Percentiles rank a stretch among this genome's conserved stretches.
phyloP scores from a whole-genome alignment of 2,113 vertebrate genomes.

The Megaptera novaeangliae region DNA sequence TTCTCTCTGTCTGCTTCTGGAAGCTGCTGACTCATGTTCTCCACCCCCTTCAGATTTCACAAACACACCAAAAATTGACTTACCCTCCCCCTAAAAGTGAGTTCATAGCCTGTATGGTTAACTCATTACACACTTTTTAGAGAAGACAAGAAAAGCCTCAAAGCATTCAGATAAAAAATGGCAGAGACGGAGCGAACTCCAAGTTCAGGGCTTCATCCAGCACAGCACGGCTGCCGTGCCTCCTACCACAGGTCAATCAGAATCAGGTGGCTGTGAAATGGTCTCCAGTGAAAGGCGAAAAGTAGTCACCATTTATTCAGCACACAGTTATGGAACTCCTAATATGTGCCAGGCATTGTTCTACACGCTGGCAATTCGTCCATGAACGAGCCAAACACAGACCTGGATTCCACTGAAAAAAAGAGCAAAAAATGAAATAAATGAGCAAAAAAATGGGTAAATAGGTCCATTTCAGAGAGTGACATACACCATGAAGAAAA shows the following conservation, averaged over 20 bases:
- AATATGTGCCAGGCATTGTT: background rate
- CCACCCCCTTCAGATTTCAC: background rate
- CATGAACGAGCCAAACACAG: background rate
- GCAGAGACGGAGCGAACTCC: background rate
- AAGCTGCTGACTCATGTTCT: background rate
- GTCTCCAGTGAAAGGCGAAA: background rate
- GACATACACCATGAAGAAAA: background rate
- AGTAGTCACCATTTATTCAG: background rate
- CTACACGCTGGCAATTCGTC: background rate
- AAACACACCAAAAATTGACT: background rate
- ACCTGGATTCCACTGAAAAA: background rate
- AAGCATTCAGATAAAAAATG: background rate
- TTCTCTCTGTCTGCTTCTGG: background rate
- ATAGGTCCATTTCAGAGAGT: background rate
- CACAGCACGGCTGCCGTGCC: background rate
- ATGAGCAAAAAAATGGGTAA: background rate
- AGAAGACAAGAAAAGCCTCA: background rate
- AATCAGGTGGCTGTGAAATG: background rate
- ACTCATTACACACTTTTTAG: background rate
- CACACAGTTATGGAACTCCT: background rate
- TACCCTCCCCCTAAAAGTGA: background rate
- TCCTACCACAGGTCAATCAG: background rate
- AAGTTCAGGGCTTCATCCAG: background rate
- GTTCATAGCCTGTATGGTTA: background rate
- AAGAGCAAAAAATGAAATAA: background rate